Evolutionary conservation across 2,888 invertebrate species (phyloP).

Genomic region (Pristionchus fissidentatus): DNA sequence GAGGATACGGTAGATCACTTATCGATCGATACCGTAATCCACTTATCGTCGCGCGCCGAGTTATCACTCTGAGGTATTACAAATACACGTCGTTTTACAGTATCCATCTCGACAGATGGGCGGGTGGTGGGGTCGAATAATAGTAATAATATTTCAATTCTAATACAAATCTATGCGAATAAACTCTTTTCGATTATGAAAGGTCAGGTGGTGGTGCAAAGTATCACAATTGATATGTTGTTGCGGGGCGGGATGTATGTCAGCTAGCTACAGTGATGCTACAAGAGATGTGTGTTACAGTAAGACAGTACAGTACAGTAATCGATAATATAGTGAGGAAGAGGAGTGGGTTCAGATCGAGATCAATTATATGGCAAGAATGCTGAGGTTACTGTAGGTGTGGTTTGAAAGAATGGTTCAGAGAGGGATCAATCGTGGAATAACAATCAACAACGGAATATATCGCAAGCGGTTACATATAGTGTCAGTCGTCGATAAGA

Average conservation of each 20-base stretch:
- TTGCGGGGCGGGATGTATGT: too few relatives aligned
- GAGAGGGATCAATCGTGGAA: background rate
- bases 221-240: background rate
- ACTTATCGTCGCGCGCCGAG: too few relatives aligned
- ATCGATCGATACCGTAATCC: background rate
- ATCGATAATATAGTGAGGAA: background rate
- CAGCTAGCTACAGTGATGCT: background rate
- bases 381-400: conserved; percentile 15
- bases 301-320: background rate
- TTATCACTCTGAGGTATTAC: conserved; percentile 28
- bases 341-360: background rate
- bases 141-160: too few relatives aligned
- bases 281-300: background rate
- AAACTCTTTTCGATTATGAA: conserved; percentile 9
- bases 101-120: background rate
- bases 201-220: background rate
- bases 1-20: conserved; percentile 2
- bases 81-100: background rate
- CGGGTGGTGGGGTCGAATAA: background rate
- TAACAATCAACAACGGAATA: conserved; percentile 14
- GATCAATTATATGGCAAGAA: conserved; percentile 30
- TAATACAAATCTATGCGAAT: background rate
- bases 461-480: conserved; percentile 5
- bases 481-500: background rate
- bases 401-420: background rate